These are phyloP conservation scores for Machimus rusticus DNA, from an alignment of 2,888 invertebrate species.

Conservation along the genomic window DNA sequence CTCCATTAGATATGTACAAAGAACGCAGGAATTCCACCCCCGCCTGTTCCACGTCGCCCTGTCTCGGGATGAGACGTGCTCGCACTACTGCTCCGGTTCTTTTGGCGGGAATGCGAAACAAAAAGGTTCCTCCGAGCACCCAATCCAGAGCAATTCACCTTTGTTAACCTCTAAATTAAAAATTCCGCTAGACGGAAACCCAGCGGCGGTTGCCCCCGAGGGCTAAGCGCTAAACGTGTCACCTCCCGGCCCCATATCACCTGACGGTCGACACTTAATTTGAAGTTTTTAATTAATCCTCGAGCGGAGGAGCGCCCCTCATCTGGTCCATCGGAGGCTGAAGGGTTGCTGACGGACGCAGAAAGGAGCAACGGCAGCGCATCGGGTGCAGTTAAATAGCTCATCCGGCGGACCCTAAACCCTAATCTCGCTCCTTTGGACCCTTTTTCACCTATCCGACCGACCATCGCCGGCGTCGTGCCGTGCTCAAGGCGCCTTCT, in stretches of 20 bases:
- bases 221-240: not conserved
- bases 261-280: constrained; percentile 3
- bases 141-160: not conserved
- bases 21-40: not conserved
- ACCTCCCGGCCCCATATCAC: not conserved
- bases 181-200: not conserved
- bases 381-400: not conserved
- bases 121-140: not conserved
- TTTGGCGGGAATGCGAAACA: not conserved
- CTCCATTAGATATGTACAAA: not conserved
- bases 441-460: not conserved
- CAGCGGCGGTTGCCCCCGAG: not conserved
- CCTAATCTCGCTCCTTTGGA: not conserved
- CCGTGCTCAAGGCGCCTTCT: not conserved
- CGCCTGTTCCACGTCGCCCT: not conserved
- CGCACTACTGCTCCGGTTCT: not conserved
- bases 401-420: not conserved
- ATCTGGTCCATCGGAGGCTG: not conserved
- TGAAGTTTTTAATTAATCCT: constrained; percentile 14
- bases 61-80: not conserved
- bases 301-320: not conserved
- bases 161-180: constrained; percentile 3
- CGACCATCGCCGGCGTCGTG: not conserved
- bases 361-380: not conserved
- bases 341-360: not conserved